Evolutionary conservation across 2,113 vertebrate species (phyloP).

Genomic region (Lutjanus erythropterus): DNA sequence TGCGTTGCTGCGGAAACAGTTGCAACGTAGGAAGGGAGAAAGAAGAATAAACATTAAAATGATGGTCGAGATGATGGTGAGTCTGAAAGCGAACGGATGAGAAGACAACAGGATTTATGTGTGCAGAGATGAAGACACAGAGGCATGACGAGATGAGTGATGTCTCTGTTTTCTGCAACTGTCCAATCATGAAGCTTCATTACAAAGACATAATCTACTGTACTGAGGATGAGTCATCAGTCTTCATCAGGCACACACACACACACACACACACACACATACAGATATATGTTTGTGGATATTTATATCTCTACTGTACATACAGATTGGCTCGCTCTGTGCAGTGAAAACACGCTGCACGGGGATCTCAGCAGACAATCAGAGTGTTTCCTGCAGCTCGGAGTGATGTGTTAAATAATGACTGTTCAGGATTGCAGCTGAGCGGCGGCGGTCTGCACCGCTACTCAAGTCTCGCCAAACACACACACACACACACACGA

Average conservation of each 20-base stretch:
- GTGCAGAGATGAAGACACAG: background rate
- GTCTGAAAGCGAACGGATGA: no score
- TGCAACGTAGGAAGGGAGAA: background rate
- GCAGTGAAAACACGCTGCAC: constrained; percentile 12
- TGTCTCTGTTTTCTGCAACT: constrained; percentile 8
- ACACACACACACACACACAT: constrained; percentile 41
- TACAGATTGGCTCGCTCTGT: constrained; percentile 17
- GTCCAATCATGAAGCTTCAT: constrained; percentile 31
- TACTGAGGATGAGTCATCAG: constrained; percentile 48
- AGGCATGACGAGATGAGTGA: constrained; percentile 9
- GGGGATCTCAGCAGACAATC: constrained; percentile 50
- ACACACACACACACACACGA: background rate
- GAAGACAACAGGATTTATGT: background rate
- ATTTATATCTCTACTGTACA: constrained; percentile 27
- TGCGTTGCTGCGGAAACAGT: no score
- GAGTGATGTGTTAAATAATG: constrained; percentile 59
- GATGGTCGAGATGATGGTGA: no score
- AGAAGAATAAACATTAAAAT: no score
- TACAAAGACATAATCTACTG: constrained; percentile 31
- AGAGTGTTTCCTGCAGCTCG: constrained; percentile 49
- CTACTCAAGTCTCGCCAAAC: constrained; percentile 27
- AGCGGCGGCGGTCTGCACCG: constrained; percentile 21
- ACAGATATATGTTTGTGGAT: constrained; percentile 9
- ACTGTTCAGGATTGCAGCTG: constrained; percentile 42
- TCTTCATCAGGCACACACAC: constrained; percentile 13